Base-by-base conservation (phyloP, 1,140 invertebrate genomes). In the Batillaria attramentaria region DNA sequence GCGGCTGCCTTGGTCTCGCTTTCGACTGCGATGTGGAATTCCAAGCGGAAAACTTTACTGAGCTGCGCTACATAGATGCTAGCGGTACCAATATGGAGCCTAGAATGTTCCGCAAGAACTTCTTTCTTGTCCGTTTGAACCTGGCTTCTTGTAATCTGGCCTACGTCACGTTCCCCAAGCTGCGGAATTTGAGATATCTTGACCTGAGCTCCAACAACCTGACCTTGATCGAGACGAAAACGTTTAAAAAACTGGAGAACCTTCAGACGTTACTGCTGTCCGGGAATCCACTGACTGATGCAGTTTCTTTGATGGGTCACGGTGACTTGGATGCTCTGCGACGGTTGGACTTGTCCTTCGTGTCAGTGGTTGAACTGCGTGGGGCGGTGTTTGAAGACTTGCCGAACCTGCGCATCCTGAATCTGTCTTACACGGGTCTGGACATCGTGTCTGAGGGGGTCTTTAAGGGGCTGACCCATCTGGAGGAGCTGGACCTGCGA, bases 121-220 rank as follows among this genome's bases (percentile, higher is more conserved):
- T 20, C 41, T 16, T 70, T 13, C 68, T 70, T 8, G 68, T 70
- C 42, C 41, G 42, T 43, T 41, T 70, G 18, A 70, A 1, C 28
- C 68, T 70, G 10, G 8, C 24, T 4, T 1, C 20, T 20, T 70
- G 68, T 43, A 24, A 43, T 35, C 28, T 70, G 20, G 42, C 24
- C 28, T 3, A 24, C 4, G 4, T 43, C 39, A 43, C 2, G 0
- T 70, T 70, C 24, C 68, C 68, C 2, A 70, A 43, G 3, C 68
- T 70, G 0, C 20, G 39, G 0, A 43, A 24, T 33, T 42, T 70
- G n/a, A 39, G 37, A 60, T 72, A 33, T 68, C 50, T 78, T 31
- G 68, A 70, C 20, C 37, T 70, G 37, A 70, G 68, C 31, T 24
- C 20, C 68, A 70, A 70, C 42, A n/a, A 43, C 3, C 28, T 70